Percentiles rank a stretch among this genome's conserved stretches.
These are phyloP conservation scores for Toxotes jaculatrix DNA, from an alignment of 2,113 vertebrate species.

Conservation along the genomic window DNA sequence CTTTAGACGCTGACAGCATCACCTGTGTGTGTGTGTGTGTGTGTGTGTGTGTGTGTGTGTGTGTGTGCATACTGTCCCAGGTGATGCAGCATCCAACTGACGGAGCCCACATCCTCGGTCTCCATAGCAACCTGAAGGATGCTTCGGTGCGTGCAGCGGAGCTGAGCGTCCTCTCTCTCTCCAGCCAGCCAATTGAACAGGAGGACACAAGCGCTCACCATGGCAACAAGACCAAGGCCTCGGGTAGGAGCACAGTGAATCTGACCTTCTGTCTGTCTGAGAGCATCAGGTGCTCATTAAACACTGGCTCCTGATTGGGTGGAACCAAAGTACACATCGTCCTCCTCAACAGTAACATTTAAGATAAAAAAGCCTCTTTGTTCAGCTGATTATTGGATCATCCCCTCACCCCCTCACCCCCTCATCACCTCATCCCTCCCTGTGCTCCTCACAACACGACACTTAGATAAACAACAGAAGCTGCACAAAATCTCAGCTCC, in stretches of 20 bases:
- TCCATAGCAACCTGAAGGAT: slow-evolving; percentile 82
- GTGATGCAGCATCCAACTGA: slow-evolving; percentile 82
- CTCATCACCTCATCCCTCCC: background rate
- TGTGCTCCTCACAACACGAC: background rate
- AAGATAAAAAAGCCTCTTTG: background rate
- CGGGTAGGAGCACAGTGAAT: slow-evolving; percentile 38
- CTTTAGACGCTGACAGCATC: background rate
- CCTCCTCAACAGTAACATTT: background rate
- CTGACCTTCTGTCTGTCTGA: background rate
- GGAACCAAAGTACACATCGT: background rate
- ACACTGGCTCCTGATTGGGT: slow-evolving; percentile 18
- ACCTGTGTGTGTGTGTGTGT: background rate
- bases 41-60: background rate
- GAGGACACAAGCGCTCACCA: slow-evolving; percentile 68
- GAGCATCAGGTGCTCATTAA: background rate
- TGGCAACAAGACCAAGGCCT: slow-evolving; percentile 73
- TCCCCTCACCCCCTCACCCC: background rate
- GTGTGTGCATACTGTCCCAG: slow-evolving; percentile 51
- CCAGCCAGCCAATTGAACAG: slow-evolving; percentile 81
- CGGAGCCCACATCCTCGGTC: slow-evolving; percentile 74
- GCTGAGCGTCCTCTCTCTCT: slow-evolving; percentile 80
- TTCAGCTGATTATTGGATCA: background rate
- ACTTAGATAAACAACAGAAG: background rate
- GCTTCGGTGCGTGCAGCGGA: slow-evolving; percentile 70
- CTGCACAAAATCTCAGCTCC: too few species aligned